Percentiles rank a stretch among this genome's conserved stretches.
Conservation (phyloP, 2,113 vertebrate species). For the Copsychus sechellarum region DNA sequence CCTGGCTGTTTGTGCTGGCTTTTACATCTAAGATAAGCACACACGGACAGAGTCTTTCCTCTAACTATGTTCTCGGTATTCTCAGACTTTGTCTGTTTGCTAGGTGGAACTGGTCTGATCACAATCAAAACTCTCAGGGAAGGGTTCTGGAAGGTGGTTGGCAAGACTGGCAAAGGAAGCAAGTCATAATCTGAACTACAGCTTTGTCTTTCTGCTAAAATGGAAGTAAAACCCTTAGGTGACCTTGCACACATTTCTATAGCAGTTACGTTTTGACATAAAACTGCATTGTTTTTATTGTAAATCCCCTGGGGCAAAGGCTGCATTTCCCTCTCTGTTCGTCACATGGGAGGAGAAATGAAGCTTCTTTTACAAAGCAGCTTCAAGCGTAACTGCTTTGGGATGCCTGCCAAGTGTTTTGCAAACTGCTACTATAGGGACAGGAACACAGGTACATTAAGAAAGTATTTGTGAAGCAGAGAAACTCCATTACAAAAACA, state of each 20-base stretch:
- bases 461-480: slow-evolving; percentile 34
- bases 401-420: slow-evolving; percentile 21
- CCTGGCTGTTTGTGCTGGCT: neutral
- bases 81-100: neutral
- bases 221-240: neutral
- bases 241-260: neutral
- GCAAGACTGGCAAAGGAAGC: neutral
- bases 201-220: neutral
- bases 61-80: neutral
- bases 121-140: neutral
- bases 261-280: neutral
- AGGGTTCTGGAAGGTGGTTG: neutral
- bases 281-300: neutral
- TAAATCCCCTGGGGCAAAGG: slow-evolving; percentile 16
- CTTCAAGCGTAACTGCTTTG: neutral
- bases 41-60: neutral
- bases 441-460: slow-evolving; percentile 22
- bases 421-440: slow-evolving; percentile 11
- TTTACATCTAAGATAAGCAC: neutral
- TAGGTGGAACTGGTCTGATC: neutral
- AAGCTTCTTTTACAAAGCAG: slow-evolving; percentile 9
- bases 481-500: slow-evolving; percentile 13
- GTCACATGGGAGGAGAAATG: neutral
- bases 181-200: neutral
- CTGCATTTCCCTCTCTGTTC: neutral